phyloP scores from a whole-genome alignment of 1,140 invertebrate species.

The Heterodera carotae region DNA sequence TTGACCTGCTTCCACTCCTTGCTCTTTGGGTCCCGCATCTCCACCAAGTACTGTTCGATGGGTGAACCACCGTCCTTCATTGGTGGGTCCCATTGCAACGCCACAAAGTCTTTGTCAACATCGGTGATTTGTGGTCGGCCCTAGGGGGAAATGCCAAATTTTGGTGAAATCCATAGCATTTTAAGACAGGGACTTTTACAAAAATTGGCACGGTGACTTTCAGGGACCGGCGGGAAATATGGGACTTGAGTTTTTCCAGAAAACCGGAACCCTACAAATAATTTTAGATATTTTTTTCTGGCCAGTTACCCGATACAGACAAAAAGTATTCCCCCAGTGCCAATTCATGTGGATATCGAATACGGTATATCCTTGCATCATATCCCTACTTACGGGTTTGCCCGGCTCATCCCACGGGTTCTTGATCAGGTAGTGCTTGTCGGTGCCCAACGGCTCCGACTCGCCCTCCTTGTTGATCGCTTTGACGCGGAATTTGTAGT shows the following conservation, averaged over 20 bases:
- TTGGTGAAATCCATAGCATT: no score
- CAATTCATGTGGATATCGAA: no score
- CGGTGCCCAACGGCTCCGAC: conserved; percentile 88
- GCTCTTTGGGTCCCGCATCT: conserved; percentile 58
- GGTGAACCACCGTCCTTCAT: conserved; percentile 89
- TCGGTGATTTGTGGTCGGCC: conserved; percentile 85
- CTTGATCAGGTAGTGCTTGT: conserved; percentile 83
- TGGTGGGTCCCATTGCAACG: conserved; percentile 93
- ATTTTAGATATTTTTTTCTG: no score
- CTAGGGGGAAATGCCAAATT: neutral
- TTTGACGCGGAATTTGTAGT: conserved; percentile 59
- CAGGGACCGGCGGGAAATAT: no score
- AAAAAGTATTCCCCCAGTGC: no score
- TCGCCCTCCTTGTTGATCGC: conserved; percentile 90
- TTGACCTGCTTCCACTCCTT: conserved; percentile 60
- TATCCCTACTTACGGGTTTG: conserved; percentile 74
- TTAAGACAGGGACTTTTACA: no score
- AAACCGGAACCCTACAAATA: no score
- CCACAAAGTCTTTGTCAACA: conserved; percentile 87
- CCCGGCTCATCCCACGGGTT: conserved; percentile 79
- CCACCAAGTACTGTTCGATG: conserved; percentile 74
- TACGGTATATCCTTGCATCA: no score
- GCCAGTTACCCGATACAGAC: no score
- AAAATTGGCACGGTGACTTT: no score
- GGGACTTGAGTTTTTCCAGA: no score